These are phyloP conservation scores for Onchidella celtica DNA, from an alignment of 2,888 invertebrate genomes.

Conservation along the genomic window DNA sequence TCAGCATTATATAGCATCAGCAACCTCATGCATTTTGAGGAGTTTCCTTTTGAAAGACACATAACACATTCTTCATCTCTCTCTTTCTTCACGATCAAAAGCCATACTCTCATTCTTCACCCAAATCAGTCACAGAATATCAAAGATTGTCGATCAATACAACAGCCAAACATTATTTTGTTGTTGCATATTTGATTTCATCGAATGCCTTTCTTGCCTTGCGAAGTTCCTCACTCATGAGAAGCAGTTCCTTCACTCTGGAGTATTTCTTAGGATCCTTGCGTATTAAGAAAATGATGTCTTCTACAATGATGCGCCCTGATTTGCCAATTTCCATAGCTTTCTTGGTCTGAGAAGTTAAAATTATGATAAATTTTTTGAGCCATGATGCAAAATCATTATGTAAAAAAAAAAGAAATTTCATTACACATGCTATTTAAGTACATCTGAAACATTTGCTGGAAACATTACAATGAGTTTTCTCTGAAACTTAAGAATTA, in stretches of 20 bases:
- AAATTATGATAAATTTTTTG: no score
- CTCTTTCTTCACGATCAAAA: no score
- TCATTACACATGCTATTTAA: no score
- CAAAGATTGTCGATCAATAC: not conserved
- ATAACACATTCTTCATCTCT: no score
- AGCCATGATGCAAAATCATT: no score
- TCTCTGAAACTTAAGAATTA: no score
- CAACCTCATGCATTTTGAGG: no score
- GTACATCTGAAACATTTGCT: no score
- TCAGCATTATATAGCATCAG: no score
- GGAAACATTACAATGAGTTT: no score
- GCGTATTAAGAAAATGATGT: slow-evolving; percentile 96
- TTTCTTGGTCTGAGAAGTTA: slow-evolving; percentile 84
- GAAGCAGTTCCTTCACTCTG: slow-evolving; percentile 95
- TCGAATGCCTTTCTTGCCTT: slow-evolving; percentile 99
- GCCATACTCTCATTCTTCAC: no score
- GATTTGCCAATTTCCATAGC: slow-evolving; percentile 98
- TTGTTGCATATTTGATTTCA: slow-evolving; percentile 82
- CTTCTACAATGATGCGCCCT: slow-evolving; percentile 98
- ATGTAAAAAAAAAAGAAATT: not conserved
- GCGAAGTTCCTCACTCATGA: slow-evolving; percentile 99
- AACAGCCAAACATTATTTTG: slow-evolving; percentile 60
- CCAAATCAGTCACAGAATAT: not conserved
- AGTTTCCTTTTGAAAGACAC: no score
- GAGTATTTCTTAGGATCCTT: slow-evolving; percentile 98